Conservation (phyloP, 2,888 invertebrate genomes). For the Trypoxylon attenuatum region DNA sequence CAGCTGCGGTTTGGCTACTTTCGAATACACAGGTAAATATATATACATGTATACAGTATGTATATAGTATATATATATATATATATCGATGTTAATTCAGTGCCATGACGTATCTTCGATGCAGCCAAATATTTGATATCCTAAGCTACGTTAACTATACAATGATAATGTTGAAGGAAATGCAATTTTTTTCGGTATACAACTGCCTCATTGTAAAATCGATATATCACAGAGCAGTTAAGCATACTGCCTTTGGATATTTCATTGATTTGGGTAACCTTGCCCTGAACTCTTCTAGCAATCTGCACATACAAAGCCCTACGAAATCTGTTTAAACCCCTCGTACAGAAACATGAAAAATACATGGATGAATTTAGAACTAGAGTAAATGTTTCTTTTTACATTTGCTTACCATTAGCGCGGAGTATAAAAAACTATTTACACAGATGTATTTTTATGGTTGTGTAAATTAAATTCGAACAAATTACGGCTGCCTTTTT, state of each 20-base stretch:
- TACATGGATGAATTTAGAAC: slow-evolving; percentile 39
- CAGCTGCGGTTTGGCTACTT: slow-evolving; percentile 39
- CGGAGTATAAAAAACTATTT: slow-evolving; percentile 71
- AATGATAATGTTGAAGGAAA: neutral
- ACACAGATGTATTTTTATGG: slow-evolving; percentile 60
- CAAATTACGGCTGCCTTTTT: no score
- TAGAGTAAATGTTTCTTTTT: slow-evolving; percentile 43
- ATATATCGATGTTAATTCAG: slow-evolving; percentile 11
- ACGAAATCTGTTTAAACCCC: slow-evolving; percentile 56
- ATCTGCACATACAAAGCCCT: slow-evolving; percentile 47
- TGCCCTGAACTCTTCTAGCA: slow-evolving; percentile 60
- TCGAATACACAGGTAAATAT: slow-evolving; percentile 7
- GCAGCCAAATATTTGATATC: slow-evolving; percentile 1
- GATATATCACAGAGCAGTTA: slow-evolving; percentile 65
- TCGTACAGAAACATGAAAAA: slow-evolving; percentile 52
- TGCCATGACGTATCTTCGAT: neutral
- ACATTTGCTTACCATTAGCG: slow-evolving; percentile 59
- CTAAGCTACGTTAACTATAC: slow-evolving; percentile 6
- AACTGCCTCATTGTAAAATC: slow-evolving; percentile 56
- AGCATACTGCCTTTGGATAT: slow-evolving; percentile 34
- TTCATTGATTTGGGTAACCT: slow-evolving; percentile 55
- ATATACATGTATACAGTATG: slow-evolving; percentile 10
- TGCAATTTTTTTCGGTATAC: slow-evolving; percentile 35
- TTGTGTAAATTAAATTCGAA: slow-evolving; percentile 55
- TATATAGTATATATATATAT: slow-evolving; percentile 2